Conservation (phyloP, 1,140 invertebrate species). For the Trachymyrmex septentrionalis region DNA sequence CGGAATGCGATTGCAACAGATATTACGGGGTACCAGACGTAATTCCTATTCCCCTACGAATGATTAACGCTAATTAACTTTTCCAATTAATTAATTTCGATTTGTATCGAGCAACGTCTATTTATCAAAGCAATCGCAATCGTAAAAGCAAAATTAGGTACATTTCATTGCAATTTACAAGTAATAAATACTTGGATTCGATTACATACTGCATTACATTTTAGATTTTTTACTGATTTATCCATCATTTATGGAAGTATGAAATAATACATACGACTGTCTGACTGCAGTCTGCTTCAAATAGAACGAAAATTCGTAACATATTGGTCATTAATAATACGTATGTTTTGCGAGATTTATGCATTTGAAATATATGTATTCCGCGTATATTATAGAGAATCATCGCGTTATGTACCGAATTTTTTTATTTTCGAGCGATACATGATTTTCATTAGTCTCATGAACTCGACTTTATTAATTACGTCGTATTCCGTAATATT, state of each 20-base stretch:
- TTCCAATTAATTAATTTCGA: slow-evolving; percentile 20
- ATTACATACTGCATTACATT: neutral
- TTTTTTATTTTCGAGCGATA: neutral
- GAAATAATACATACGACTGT: slow-evolving; percentile 4
- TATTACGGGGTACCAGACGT: neutral
- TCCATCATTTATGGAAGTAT: neutral
- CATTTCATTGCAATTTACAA: neutral
- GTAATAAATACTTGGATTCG: neutral
- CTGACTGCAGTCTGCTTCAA: neutral
- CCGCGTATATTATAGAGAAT: neutral
- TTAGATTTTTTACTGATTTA: neutral
- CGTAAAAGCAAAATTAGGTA: neutral
- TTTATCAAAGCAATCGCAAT: slow-evolving; percentile 6
- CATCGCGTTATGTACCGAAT: neutral
- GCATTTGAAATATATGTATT: neutral
- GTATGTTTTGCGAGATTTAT: slow-evolving; percentile 5
- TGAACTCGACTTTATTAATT: slow-evolving; percentile 19
- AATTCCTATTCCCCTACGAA: slow-evolving; percentile 11
- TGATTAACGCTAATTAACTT: slow-evolving; percentile 1
- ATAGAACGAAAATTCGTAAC: neutral
- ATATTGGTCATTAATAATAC: slow-evolving; percentile 6
- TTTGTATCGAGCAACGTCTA: neutral
- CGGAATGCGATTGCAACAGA: neutral
- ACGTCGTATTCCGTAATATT: neutral
- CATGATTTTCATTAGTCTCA: neutral